A percentile compares a stretch with the other conserved stretches of the same genome.
phyloP scores from a whole-genome alignment of 2,797 vertebrate species.

The Crypturellus tataupa region DNA sequence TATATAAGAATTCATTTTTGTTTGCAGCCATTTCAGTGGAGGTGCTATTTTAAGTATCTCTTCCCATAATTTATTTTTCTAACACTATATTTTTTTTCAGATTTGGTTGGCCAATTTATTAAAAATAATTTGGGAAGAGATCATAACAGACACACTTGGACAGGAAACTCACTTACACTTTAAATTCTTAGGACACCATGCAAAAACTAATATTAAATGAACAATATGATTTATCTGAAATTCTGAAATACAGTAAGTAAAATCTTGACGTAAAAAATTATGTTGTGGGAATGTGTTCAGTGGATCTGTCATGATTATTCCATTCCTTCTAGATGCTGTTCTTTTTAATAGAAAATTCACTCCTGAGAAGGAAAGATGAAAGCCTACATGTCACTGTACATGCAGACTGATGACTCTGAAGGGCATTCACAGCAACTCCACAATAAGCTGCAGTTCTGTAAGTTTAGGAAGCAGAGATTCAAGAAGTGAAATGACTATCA shows the following conservation, averaged over 20 bases:
- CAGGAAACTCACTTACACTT: background rate
- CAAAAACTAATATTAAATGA: background rate
- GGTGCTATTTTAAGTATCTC: background rate
- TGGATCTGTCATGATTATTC: background rate
- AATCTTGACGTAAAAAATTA: background rate
- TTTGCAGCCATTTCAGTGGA: background rate
- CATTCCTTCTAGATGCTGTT: background rate
- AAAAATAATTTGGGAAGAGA: background rate
- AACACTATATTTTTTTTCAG: background rate
- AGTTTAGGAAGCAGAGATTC: background rate
- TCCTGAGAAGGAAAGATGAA: background rate
- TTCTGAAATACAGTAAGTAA: background rate
- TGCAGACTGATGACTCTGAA: background rate
- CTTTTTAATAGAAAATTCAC: background rate
- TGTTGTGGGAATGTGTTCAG: background rate
- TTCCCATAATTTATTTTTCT: background rate
- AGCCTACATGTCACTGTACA: background rate
- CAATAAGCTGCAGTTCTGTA: background rate
- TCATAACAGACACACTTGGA: background rate
- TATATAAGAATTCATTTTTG: background rate
- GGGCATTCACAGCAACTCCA: background rate
- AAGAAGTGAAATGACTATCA: background rate
- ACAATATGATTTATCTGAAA: background rate
- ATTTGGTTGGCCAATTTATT: background rate
- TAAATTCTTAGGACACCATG: background rate